Percentiles rank a stretch among this genome's conserved stretches.
Evolutionary conservation across 2,797 vertebrate genomes (phyloP).

Genomic region (Anniella stebbinsi): DNA sequence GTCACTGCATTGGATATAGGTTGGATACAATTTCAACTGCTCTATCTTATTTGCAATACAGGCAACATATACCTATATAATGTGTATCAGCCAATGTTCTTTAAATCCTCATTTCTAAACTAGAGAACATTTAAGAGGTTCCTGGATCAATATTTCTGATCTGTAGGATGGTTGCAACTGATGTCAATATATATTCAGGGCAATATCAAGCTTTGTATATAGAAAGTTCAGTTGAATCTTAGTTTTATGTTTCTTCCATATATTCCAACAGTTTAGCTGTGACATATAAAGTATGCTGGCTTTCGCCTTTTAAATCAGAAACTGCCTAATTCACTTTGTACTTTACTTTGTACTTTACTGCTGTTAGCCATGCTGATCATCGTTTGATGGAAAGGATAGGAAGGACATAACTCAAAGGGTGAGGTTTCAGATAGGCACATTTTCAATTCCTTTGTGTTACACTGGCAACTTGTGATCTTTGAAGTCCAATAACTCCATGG

Average conservation of each 20-base stretch:
- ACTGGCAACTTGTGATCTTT: constrained; percentile 66
- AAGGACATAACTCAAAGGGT: constrained; percentile 52
- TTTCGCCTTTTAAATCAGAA: background rate
- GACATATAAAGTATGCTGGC: background rate
- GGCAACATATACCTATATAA: background rate
- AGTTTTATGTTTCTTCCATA: background rate
- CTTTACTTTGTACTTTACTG: background rate
- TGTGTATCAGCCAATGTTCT: background rate
- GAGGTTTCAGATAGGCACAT: constrained; percentile 77
- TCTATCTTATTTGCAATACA: background rate
- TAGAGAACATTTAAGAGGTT: background rate
- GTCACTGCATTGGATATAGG: background rate
- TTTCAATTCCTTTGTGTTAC: constrained; percentile 69
- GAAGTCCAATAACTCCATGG: constrained; percentile 73
- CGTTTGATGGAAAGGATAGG: background rate
- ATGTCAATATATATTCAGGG: background rate
- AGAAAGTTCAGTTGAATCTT: background rate
- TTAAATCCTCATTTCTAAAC: background rate
- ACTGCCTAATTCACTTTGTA: background rate
- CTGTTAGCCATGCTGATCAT: background rate
- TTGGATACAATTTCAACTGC: background rate
- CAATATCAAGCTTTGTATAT: background rate
- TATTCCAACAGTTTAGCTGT: background rate
- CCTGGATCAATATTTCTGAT: background rate
- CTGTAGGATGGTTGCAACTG: background rate